Evolutionary conservation across 2,888 invertebrate species (phyloP).

Genomic region (Branchellion lobata): DNA sequence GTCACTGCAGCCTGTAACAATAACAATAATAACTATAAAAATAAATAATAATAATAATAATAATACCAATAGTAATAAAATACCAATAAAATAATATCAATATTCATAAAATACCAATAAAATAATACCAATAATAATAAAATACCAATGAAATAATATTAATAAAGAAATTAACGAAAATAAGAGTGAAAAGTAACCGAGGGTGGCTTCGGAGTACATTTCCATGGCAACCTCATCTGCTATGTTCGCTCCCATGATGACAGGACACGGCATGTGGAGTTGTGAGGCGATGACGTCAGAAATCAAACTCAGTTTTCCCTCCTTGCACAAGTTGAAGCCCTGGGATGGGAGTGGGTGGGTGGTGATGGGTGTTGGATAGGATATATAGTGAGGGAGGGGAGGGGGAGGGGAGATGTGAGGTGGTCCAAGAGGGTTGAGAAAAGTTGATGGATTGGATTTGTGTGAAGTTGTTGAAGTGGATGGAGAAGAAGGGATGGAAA

Average conservation of each 20-base stretch:
- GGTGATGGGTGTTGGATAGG: too few relatives aligned
- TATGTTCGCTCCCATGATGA: slow-evolving; percentile 97
- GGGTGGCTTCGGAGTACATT: slow-evolving; percentile 97
- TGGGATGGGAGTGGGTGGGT: not conserved
- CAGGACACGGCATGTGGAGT: slow-evolving; percentile 85
- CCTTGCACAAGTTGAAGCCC: slow-evolving; percentile 1
- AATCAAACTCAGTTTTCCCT: slow-evolving; percentile 76
- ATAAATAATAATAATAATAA: not conserved
- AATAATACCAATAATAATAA: slow-evolving; percentile 4
- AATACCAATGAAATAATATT: not conserved
- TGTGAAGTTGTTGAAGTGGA: too few relatives aligned
- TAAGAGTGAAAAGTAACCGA: slow-evolving; percentile 67
- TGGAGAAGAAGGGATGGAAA: too few relatives aligned
- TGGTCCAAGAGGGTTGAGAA: too few relatives aligned
- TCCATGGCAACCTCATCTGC: slow-evolving; percentile 95
- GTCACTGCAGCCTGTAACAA: slow-evolving; percentile 56
- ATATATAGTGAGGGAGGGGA: too few relatives aligned
- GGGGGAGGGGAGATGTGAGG: too few relatives aligned
- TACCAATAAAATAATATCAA: not conserved
- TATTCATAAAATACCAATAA: not conserved
- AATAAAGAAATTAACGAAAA: slow-evolving; percentile 10
- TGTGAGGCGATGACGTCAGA: slow-evolving; percentile 86
- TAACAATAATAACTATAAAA: not conserved
- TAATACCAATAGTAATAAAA: not conserved
- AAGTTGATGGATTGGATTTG: not conserved